Evolutionary conservation across 92 coral and sea anemone genomes (phyloP), one percentile per base, ranked within the genome.

Genomic region (Epizoanthus fatuus): DNA sequence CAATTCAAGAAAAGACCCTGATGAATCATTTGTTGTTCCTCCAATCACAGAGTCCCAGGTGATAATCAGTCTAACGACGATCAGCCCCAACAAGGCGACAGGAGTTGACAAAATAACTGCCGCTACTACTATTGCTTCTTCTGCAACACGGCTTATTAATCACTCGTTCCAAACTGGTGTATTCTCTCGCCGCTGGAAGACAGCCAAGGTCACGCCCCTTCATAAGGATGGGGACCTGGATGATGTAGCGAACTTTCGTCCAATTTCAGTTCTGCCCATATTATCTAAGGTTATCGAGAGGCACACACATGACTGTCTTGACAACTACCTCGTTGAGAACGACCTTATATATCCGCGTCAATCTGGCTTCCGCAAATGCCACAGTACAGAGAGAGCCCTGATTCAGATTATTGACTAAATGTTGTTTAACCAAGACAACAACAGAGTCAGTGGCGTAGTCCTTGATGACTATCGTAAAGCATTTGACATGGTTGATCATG

Each of bases 331-430:
- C 9, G 32, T 22, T 20, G 63, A 82, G 22, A 62, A 82, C 80
- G 83, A 88, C 40, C 79, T 88, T 9, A n/a, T 88, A 25, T 83
- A 72, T 77, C 58, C 87, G 42, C 75, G 60, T 7, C 91, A 91
- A 60, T 91, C 91, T 47, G 93, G 90, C 19, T 88, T 88, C 20
- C 69, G 88, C 16, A 88, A 83, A 60, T 62, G 53, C 16, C 87
- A 81, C 58, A 74, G 76, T 37, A 86, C 90, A 55, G 86, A 87
- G 42, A 62, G 83, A 10, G 92, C 92, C 19, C 68, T 88, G 6
- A 81, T 88, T 56, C 51, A 70, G 68, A 56, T 88, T 15, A 73
- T 88, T 40, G 90, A 86, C 44, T 77, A 86, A 68, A 52, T 67
- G 58, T 47, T 87, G 74, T 72, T 81, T 52, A 55, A 88, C 76